A percentile compares a stretch with the other conserved stretches of the same genome.
phyloP scores from a whole-genome alignment of 1,140 invertebrate species.

The Drosophila athabasca region DNA sequence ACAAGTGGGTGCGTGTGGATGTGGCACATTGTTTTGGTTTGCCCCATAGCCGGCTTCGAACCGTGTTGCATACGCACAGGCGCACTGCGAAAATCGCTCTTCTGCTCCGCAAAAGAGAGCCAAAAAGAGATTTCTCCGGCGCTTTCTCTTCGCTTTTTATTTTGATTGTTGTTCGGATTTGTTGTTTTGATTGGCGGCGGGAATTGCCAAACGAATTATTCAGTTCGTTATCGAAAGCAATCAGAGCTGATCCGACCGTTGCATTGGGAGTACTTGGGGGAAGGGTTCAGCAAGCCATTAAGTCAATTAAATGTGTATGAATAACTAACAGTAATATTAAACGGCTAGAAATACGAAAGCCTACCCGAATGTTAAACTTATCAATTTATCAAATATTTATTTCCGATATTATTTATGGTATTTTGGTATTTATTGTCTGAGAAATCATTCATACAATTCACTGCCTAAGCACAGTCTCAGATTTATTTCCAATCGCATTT shows the following conservation, averaged over 20 bases:
- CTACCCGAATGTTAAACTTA: too few relatives aligned
- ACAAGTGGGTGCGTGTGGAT: slow-evolving; percentile 17
- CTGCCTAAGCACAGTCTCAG: too few relatives aligned
- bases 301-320: too few relatives aligned
- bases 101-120: slow-evolving; percentile 45
- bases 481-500: too few relatives aligned
- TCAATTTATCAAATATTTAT: too few relatives aligned
- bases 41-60: slow-evolving; percentile 58
- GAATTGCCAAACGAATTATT: slow-evolving; percentile 16
- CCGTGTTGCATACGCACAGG: slow-evolving; percentile 79
- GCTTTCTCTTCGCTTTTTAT: slow-evolving; percentile 49
- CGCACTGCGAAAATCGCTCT: slow-evolving; percentile 58
- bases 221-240: slow-evolving; percentile 13
- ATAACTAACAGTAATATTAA: too few relatives aligned
- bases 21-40: slow-evolving; percentile 72
- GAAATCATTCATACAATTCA: too few relatives aligned
- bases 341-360: too few relatives aligned
- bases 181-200: slow-evolving; percentile 1
- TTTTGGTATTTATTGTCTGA: too few relatives aligned
- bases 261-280: neutral
- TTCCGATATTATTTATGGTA: too few relatives aligned
- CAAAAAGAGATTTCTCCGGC: neutral
- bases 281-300: too few relatives aligned
- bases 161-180: slow-evolving; percentile 28
- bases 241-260: slow-evolving; percentile 19